Base-by-base conservation (phyloP, 2,113 vertebrate species). In the Xenopus borealis region DNA sequence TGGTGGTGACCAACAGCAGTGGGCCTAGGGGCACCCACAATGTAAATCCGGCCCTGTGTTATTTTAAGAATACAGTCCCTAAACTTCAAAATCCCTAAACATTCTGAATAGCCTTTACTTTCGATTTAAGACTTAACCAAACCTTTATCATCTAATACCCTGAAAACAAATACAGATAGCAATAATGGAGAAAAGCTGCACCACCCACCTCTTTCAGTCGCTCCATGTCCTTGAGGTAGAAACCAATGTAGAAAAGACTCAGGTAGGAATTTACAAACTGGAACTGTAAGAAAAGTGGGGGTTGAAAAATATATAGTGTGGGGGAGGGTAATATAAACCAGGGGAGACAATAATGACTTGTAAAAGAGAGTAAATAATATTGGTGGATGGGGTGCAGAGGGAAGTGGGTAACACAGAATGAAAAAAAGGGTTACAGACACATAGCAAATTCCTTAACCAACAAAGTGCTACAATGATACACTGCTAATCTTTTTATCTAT, bases 151-250 rank as follows among this genome's bases (percentile, higher is more conserved):
- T 75, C 68, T 10, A 0, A 40, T 8, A 40, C 33, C 33, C 33
- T 55, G 23, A 27, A 27, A 27, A 27, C 23, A 27, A 64, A 62
- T 18, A 27, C 10, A 44, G 17, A n/a, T n/a, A 11, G 19, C n/a
- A 18, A 12, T 8, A 11, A 1, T 3, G 0, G n/a, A 45, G 6
- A 20, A 46, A 19, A 17, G 63, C 12, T 58, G 62, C 47, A 17
- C 13, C 2, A 45, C 91, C 87, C 80, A 99, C 97, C 96, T 99
- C 97, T 85, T 97, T 99, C 71, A 99, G 91, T 62, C 96, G 93
- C 80, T 98, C 96, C 96, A 99, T 97, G 90, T 99, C 97, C 89
- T 97, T 98, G 96, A 99, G 97, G 96, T 99, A 99, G 97, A 99
- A 99, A 83, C 96, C 97, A 66, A 99, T 99, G 91, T 98, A 98